Evolutionary conservation across 1,140 invertebrate species (phyloP), one percentile per base, ranked within the genome.

Genomic region (Vanessa atalanta): DNA sequence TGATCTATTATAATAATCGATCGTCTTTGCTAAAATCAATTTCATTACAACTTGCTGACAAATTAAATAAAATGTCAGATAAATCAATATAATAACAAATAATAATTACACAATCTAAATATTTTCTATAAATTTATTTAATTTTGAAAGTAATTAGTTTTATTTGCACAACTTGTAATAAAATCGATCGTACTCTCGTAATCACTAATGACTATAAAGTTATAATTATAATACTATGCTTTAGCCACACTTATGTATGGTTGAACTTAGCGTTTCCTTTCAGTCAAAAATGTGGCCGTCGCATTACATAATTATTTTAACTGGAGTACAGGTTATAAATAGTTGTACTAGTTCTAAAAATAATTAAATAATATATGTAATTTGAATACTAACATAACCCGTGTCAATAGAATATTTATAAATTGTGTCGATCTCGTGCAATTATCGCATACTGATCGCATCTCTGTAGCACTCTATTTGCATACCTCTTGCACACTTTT

Each of bases 181-280:
- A 57, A 20, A 57, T 23, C 16, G 23, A 57, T n/a, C 50, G 23
- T 16, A 61, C 57, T 61, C 26, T 31, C 26, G 37, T 15, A 61
- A 37, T n/a, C 13, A 43, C 57, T 61, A 61, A 15, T 61, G 57
- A 61, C 57, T 61, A 61, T 15, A 61, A 61, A 61, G 14, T 31
- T 15, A 31, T 61, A 31, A 31, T 31, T 31, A 37, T 12, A 23
- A 20, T 61, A 61, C 14, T 15, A 61, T 37, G 57, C 57, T 61
- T 7, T 26, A 23, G 57, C 14, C 57, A 37, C 31, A 61, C 31
- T 9, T 37, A 1, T 37, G 31, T 1, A 37, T 37, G 7, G 3
- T 37, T 37, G 7, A 37, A 37, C 31, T 37, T 37, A 37, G 31
- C 31, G 31, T 37, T 7, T 43, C 11, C 16, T 3, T 16, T 57